Percentiles rank a stretch among this genome's conserved stretches.
Conservation (phyloP, 2,888 invertebrate genomes). For the Teinopalpus imperialis region DNA sequence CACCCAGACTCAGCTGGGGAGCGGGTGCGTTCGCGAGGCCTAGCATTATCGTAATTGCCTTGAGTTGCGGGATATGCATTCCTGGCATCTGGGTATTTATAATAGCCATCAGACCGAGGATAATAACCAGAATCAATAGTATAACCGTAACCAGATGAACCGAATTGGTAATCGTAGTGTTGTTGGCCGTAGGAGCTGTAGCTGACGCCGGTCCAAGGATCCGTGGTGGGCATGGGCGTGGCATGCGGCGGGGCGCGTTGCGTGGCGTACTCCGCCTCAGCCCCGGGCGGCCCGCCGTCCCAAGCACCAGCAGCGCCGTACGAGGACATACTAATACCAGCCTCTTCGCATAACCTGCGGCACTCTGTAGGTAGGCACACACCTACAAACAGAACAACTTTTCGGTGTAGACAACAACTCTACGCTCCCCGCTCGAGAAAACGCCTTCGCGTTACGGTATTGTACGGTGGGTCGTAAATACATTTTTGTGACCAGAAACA, state of each 20-base stretch:
- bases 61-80: conserved; percentile 38
- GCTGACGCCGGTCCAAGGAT: conserved; percentile 74
- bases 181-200: conserved; percentile 63
- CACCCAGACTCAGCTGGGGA: conserved; percentile 43
- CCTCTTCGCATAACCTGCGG: conserved; percentile 79
- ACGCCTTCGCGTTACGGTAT: conserved; percentile 54
- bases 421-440: conserved; percentile 58
- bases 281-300: conserved; percentile 80
- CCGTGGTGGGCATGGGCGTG: conserved; percentile 61
- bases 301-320: conserved; percentile 66
- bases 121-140: conserved; percentile 59
- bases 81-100: conserved; percentile 48
- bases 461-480: conserved; percentile 62
- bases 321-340: conserved; percentile 73
- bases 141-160: conserved; percentile 51
- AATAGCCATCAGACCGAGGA: conserved; percentile 46
- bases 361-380: conserved; percentile 82
- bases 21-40: conserved; percentile 38
- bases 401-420: conserved; percentile 83
- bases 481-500: conserved; percentile 63
- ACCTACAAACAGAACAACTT: conserved; percentile 87
- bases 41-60: conserved; percentile 36
- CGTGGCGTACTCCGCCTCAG: conserved; percentile 74
- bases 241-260: conserved; percentile 61
- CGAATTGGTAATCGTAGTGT: conserved; percentile 62